phyloP scores from a whole-genome alignment of 2,888 invertebrate species.

The Lycia hirtaria region DNA sequence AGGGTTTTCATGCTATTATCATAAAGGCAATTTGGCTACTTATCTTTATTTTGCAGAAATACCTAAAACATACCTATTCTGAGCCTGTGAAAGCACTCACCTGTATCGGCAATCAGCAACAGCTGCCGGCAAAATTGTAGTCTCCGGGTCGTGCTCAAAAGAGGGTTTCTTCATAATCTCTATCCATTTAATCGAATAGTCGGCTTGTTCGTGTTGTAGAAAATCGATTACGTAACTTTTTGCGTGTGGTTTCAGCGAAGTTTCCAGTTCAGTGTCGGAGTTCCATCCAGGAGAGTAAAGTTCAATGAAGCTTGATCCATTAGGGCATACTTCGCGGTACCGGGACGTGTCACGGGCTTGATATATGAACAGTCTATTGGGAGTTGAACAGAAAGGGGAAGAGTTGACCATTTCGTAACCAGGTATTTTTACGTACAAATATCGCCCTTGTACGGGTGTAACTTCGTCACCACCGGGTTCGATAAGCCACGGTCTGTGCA shows the following conservation, averaged over 20 bases:
- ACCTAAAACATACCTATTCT: background rate
- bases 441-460: conserved; percentile 85
- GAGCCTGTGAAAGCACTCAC: conserved; percentile 68
- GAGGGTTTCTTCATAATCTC: conserved; percentile 89
- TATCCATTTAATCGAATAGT: conserved; percentile 91
- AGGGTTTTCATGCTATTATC: too few species aligned
- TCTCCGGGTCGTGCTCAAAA: conserved; percentile 78
- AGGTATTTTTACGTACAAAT: conserved; percentile 89
- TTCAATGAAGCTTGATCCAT: conserved; percentile 84
- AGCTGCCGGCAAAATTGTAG: conserved; percentile 80
- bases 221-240: conserved; percentile 91
- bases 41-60: background rate
- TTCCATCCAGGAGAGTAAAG: conserved; percentile 91
- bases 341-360: conserved; percentile 88
- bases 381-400: conserved; percentile 86
- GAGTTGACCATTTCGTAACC: conserved; percentile 86
- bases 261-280: conserved; percentile 74
- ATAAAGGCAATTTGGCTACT: too few species aligned
- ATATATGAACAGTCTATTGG: conserved; percentile 90
- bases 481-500: conserved; percentile 91
- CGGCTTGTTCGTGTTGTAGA: conserved; percentile 89
- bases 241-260: conserved; percentile 84
- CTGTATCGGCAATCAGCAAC: conserved; percentile 88
- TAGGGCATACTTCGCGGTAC: conserved; percentile 89
- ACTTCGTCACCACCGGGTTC: conserved; percentile 91